Evolutionary conservation across 2,888 invertebrate species (phyloP).

Genomic region (Cosmorhoe ocellata): DNA sequence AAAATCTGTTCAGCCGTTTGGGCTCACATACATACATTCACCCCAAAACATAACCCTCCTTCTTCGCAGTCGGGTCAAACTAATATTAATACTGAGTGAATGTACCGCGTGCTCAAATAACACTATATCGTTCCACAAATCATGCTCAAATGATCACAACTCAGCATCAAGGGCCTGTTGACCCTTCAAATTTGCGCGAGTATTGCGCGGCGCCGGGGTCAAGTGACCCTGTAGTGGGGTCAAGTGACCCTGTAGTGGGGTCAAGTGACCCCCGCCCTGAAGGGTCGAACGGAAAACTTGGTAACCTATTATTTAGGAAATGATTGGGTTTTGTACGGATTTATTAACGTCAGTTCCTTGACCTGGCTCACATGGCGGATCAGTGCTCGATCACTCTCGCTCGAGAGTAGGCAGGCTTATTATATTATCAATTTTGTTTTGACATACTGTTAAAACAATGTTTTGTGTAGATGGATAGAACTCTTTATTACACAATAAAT

Average conservation of each 20-base stretch:
- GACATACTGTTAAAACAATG: no score
- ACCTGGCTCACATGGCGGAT: no score
- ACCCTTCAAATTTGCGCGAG: constrained; percentile 15
- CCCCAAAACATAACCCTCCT: no score
- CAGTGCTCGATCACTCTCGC: no score
- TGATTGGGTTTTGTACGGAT: neutral
- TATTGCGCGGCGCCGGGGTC: constrained; percentile 1
- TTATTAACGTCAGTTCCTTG: neutral
- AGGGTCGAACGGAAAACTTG: neutral
- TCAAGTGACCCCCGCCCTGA: neutral
- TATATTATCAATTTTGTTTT: no score
- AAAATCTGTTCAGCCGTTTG: no score
- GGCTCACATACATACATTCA: no score
- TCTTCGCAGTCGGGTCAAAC: no score
- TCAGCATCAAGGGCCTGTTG: constrained; percentile 11
- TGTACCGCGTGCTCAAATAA: neutral
- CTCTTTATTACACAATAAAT: no score
- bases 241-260: constrained; percentile 8
- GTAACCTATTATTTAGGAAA: constrained; percentile 1
- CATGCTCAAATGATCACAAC: constrained; percentile 14
- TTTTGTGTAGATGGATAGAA: no score
- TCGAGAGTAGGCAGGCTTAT: no score
- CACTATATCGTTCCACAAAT: constrained; percentile 11
- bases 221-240: constrained; percentile 8
- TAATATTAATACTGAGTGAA: no score